Evolutionary conservation across 2,888 invertebrate genomes (phyloP).

Genomic region (Xanthia togata): DNA sequence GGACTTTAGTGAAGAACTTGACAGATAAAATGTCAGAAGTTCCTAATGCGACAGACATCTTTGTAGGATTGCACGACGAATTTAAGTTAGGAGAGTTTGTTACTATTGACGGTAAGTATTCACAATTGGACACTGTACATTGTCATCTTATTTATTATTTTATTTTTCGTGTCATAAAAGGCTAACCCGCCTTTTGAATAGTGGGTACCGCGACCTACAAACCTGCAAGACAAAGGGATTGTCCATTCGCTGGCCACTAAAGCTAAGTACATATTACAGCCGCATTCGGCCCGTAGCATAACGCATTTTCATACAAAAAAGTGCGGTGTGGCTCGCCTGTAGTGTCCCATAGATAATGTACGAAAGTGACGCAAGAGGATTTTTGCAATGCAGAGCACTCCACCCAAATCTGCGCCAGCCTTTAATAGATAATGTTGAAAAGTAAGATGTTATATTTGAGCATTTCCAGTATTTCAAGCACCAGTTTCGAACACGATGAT

Average conservation of each 20-base stretch:
- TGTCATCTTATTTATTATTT: background rate
- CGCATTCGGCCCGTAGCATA: background rate
- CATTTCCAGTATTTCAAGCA: background rate
- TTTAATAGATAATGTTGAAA: background rate
- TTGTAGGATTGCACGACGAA: slow-evolving; percentile 73
- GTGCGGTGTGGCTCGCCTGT: background rate
- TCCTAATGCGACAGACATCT: slow-evolving; percentile 68
- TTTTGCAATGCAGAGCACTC: background rate
- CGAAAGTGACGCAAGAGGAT: background rate
- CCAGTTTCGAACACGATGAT: background rate
- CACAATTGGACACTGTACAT: too few relatives aligned
- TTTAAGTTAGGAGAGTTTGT: slow-evolving; percentile 72
- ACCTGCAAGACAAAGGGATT: too few relatives aligned
- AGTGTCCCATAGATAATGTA: background rate
- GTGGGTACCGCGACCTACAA: too few relatives aligned
- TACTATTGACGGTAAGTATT: slow-evolving; percentile 73
- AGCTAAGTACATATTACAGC: background rate
- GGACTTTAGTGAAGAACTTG: slow-evolving; percentile 69
- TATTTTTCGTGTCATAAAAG: background rate
- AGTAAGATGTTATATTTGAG: background rate
- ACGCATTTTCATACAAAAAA: background rate
- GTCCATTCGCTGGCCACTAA: too few relatives aligned
- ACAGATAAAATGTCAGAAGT: slow-evolving; percentile 39
- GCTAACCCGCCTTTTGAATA: too few relatives aligned
- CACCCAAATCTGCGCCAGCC: background rate